Evolutionary conservation across 2,888 invertebrate species (phyloP).

Genomic region (Andrena flavipes): DNA sequence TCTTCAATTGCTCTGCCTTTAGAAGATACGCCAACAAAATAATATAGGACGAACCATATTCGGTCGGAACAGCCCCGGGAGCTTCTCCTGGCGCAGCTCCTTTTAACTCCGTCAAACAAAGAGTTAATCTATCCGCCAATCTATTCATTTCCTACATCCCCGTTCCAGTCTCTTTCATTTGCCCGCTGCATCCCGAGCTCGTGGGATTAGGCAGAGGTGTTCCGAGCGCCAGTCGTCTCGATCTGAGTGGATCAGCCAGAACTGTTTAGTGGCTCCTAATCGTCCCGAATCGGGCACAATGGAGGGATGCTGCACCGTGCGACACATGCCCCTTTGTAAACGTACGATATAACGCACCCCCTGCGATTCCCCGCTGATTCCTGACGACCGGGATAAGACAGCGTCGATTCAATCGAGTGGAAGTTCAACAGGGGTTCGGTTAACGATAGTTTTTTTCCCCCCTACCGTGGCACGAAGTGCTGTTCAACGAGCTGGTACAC

Average conservation of each 20-base stretch:
- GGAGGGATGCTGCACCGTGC: slow-evolving; percentile 62
- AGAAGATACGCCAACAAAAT: background rate
- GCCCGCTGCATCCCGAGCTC: slow-evolving; percentile 72
- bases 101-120: slow-evolving; percentile 50
- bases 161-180: slow-evolving; percentile 63
- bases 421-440: slow-evolving; percentile 55
- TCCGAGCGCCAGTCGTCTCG: slow-evolving; percentile 62
- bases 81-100: slow-evolving; percentile 14
- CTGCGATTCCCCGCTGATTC: slow-evolving; percentile 53
- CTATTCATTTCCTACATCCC: slow-evolving; percentile 48
- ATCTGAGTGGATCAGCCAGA: slow-evolving; percentile 72
- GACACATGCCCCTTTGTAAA: slow-evolving; percentile 71
- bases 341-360: slow-evolving; percentile 63
- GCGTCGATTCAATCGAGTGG: slow-evolving; percentile 70
- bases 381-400: slow-evolving; percentile 69
- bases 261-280: slow-evolving; percentile 75
- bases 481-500: slow-evolving; percentile 35
- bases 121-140: slow-evolving; percentile 52
- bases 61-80: slow-evolving; percentile 6
- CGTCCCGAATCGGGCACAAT: slow-evolving; percentile 74
- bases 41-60: background rate
- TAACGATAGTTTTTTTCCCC: slow-evolving; percentile 58
- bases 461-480: slow-evolving; percentile 31
- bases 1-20: too few species aligned
- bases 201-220: slow-evolving; percentile 77